Percentiles rank a stretch among this genome's conserved stretches.
Evolutionary conservation across 2,888 invertebrate genomes (phyloP).

Genomic region (Operophtera brumata): DNA sequence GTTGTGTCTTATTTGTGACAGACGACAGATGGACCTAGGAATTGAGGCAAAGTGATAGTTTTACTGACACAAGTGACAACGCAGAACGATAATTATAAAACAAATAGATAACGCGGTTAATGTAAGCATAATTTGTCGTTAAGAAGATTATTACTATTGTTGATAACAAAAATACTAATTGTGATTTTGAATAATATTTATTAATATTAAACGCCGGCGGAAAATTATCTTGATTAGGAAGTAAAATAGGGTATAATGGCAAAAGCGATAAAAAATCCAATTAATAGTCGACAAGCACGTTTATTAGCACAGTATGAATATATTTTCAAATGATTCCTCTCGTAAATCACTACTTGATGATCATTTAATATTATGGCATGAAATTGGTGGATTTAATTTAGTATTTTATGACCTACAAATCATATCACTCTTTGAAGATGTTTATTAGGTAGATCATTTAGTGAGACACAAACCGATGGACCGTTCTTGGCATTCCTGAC

Average conservation of each 20-base stretch:
- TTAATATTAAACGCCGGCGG: not conserved
- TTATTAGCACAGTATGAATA: conserved; percentile 14
- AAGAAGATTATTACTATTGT: no score
- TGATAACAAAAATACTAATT: no score
- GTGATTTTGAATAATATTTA: not conserved
- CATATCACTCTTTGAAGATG: conserved; percentile 4
- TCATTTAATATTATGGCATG: conserved; percentile 22
- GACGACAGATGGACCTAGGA: not conserved
- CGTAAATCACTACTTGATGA: conserved; percentile 17
- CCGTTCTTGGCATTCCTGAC: not conserved
- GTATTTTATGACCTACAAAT: conserved; percentile 15
- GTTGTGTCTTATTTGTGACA: not conserved
- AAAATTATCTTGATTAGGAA: conserved; percentile 12
- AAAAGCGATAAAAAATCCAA: conserved; percentile 15
- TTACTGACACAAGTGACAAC: conserved; percentile 6
- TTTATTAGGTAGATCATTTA: conserved; percentile 4
- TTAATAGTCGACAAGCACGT: conserved; percentile 15
- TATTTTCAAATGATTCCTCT: conserved; percentile 19
- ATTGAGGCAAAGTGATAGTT: conserved; percentile 12
- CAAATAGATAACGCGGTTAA: no score
- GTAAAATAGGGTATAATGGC: conserved; percentile 6
- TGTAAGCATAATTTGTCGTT: no score
- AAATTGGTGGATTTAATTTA: conserved; percentile 22
- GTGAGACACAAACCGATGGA: not conserved
- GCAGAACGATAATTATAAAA: not conserved